Percentiles rank a stretch among this genome's conserved stretches.
Conservation (phyloP, 2,113 vertebrate genomes). For the Pluvianellus socialis region DNA sequence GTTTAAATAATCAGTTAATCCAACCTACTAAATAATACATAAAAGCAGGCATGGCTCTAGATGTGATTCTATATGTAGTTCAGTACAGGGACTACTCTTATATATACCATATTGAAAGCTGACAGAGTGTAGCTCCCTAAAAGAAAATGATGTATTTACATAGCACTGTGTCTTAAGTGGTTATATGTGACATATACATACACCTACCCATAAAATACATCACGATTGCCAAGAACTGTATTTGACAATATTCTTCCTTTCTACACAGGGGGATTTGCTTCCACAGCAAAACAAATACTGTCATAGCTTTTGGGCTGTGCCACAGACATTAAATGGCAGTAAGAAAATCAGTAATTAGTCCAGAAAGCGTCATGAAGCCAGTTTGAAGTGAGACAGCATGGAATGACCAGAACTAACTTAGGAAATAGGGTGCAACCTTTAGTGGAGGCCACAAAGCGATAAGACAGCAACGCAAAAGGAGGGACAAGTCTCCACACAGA, state of each 20-base stretch:
- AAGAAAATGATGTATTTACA: not conserved
- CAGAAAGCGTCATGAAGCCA: not conserved
- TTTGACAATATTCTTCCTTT: not conserved
- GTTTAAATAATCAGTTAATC: not conserved
- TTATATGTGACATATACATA: not conserved
- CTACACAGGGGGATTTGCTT: not conserved
- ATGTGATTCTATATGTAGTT: not conserved
- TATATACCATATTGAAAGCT: not conserved
- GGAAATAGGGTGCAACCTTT: not conserved
- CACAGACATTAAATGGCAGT: not conserved
- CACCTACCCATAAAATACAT: not conserved
- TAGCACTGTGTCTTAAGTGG: not conserved
- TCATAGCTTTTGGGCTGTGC: not conserved
- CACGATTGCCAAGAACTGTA: not conserved
- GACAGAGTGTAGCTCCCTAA: not conserved
- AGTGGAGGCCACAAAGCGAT: not conserved
- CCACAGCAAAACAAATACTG: not conserved
- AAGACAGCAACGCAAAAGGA: not conserved
- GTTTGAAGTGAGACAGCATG: not conserved
- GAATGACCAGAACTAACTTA: not conserved
- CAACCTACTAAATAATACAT: not conserved
- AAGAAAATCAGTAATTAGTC: not conserved
- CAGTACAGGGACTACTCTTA: not conserved
- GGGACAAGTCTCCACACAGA: accelerated
- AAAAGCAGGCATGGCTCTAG: not conserved